A percentile compares a stretch with the other conserved stretches of the same genome.
phyloP scores from a whole-genome alignment of 2,797 vertebrate genomes.

The Lepidocolaptes lacrymiger region DNA sequence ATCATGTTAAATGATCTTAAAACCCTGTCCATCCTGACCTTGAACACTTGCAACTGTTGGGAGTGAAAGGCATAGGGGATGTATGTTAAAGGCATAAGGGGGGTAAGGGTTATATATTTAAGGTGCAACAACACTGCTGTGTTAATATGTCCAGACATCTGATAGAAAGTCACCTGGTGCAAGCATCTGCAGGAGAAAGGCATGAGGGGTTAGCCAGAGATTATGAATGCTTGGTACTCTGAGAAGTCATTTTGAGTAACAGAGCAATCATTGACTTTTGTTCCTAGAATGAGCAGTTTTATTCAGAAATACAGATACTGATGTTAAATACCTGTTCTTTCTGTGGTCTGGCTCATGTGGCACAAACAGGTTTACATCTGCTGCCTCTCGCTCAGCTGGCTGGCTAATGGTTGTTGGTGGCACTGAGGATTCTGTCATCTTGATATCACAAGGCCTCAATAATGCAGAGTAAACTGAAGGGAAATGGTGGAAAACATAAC shows the following conservation, averaged over 20 bases:
- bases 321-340: neutral
- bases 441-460: neutral
- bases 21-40: neutral
- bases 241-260: neutral
- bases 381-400: neutral
- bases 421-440: neutral
- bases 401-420: neutral
- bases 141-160: neutral
- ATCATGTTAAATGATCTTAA: neutral
- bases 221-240: neutral
- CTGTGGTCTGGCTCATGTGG: neutral
- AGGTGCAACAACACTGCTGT: neutral
- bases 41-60: neutral
- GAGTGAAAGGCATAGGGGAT: neutral
- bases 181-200: neutral
- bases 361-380: neutral
- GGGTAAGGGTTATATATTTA: neutral
- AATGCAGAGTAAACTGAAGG: neutral
- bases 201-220: neutral
- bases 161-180: neutral
- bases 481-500: neutral
- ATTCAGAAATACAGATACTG: neutral
- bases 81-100: neutral
- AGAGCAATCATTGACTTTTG: neutral
- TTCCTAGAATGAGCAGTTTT: neutral